A percentile compares a stretch with the other conserved stretches of the same genome.
Evolutionary conservation across 2,797 vertebrate species (phyloP).

Genomic region (Fistularia tabacaria): DNA sequence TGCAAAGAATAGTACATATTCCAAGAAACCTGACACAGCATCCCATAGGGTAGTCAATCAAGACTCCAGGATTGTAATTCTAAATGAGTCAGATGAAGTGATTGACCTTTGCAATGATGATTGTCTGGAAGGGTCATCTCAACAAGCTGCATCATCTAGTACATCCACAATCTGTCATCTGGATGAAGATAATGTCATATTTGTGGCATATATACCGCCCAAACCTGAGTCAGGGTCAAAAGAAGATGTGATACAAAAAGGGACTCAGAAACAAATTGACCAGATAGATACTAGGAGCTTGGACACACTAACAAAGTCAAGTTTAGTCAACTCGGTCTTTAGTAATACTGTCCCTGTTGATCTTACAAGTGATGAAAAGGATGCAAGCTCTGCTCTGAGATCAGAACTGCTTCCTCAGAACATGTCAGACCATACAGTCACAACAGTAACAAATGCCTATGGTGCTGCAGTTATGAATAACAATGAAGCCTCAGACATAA

Average conservation of each 20-base stretch:
- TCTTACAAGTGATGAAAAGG: neutral
- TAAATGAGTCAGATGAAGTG: constrained; percentile 44
- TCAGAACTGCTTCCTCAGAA: neutral
- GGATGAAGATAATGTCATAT: constrained; percentile 75
- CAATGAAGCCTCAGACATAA: neutral
- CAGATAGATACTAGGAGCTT: neutral
- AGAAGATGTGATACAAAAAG: neutral
- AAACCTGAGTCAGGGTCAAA: constrained; percentile 25
- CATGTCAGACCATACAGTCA: neutral
- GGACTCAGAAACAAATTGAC: neutral
- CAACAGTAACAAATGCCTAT: neutral
- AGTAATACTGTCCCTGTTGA: neutral
- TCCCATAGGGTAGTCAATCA: neutral
- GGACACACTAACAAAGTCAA: neutral
- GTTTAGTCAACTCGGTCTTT: neutral
- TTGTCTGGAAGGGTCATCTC: constrained; percentile 9
- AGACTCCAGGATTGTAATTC: neutral
- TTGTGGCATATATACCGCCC: constrained; percentile 74
- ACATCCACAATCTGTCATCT: neutral
- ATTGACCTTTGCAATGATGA: constrained; percentile 75
- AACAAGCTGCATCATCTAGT: constrained; percentile 2
- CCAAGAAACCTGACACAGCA: neutral
- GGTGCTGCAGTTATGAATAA: neutral
- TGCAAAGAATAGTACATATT: neutral
- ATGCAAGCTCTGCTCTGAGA: neutral